Evolutionary conservation across 2,113 vertebrate genomes (phyloP), one percentile per base, ranked within the genome.

Genomic region (Pygoscelis adeliae): DNA sequence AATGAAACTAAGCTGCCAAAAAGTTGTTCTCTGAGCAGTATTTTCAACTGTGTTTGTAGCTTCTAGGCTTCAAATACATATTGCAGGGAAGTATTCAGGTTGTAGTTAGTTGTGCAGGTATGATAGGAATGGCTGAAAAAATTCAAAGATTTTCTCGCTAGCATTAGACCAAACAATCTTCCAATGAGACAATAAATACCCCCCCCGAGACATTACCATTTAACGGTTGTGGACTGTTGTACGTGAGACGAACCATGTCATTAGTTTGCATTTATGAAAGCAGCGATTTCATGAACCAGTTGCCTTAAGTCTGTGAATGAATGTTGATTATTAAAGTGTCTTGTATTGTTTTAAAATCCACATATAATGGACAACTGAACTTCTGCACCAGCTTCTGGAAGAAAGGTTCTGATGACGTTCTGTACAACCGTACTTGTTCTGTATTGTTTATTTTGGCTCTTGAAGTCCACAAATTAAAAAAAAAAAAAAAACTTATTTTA

Each of bases 251-350:
- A 88, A 76, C 89, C 92, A 1, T 81, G 92, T 70, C 80, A 16
- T 79, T 46, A 13, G 14, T 93, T 69, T 15, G 87, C 84, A 79
- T 97, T 93, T 78, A 67, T 89, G 95, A 87, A 94, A 98, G 85
- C 93, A 93, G 92, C 40, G 89, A 82, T 96, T 96, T 94, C 96
- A 94, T 89, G 93, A 98, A 97, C 98, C 98, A 96, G 52, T 97
- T 98, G 98, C 98, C 98, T 98, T 98, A 98, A 98, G 98, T 98
- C 97, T 96, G 96, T 94, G 95, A 97, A 98, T 97, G 98, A 98
- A 98, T 98, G 98, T 98, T 85, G 80, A 96, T 85, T 73, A 96
- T 97, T 96, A 79, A 96, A 95, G 97, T 97, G 97, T 98, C 97
- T 96, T 98, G 95, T 96, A 87, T 36, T 55, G 62, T 97, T 97